Evolutionary conservation across 2,113 vertebrate species (phyloP).

Genomic region (Seriola aureovittata): DNA sequence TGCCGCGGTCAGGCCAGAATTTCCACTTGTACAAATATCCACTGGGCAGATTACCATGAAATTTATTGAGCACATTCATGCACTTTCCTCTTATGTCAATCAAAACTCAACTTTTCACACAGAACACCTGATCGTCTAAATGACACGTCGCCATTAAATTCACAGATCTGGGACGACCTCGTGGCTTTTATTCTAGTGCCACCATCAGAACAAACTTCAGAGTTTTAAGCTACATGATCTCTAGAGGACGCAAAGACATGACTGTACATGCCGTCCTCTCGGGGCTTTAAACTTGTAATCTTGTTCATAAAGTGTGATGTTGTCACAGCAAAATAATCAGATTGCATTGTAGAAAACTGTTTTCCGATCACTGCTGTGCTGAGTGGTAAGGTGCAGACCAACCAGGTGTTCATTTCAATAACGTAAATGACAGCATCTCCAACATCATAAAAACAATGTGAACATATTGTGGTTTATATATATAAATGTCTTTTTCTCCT

Average conservation of each 20-base stretch:
- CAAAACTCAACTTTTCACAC: too few relatives aligned
- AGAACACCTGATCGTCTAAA: too few relatives aligned
- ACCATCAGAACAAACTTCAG: too few relatives aligned
- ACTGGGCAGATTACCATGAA: not conserved
- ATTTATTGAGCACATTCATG: not conserved
- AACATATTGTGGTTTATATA: not conserved
- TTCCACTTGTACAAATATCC: not conserved
- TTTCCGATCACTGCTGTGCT: not conserved
- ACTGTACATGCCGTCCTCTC: not conserved
- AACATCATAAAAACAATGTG: not conserved
- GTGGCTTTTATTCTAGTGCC: too few relatives aligned
- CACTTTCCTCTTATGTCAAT: not conserved
- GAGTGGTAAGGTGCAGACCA: not conserved
- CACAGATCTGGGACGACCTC: too few relatives aligned
- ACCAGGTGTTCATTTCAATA: not conserved
- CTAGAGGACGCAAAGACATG: not conserved
- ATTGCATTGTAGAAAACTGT: not conserved
- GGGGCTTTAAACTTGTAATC: not conserved
- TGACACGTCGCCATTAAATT: too few relatives aligned
- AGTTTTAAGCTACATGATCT: not conserved
- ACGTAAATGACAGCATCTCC: not conserved
- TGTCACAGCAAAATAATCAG: not conserved
- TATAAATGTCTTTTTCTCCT: not conserved
- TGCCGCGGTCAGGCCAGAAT: not conserved
- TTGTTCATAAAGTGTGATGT: not conserved